Evolutionary conservation across 2,113 vertebrate genomes (phyloP).

Genomic region (Nesoenas mayeri): DNA sequence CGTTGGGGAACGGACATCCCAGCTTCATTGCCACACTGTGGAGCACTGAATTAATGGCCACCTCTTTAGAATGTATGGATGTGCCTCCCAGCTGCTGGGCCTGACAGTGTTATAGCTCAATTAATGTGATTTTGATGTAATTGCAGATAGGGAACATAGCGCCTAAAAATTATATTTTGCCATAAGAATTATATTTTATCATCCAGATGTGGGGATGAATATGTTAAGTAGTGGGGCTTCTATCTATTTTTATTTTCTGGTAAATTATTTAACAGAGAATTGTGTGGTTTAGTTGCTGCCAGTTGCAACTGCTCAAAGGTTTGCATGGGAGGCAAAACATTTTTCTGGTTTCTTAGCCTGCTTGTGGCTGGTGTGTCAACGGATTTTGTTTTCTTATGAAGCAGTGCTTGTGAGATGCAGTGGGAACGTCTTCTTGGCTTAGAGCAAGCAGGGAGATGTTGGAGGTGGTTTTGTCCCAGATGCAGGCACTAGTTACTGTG

Average conservation of each 20-base stretch:
- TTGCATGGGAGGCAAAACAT: not conserved
- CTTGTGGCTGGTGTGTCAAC: not conserved
- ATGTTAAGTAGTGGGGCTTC: slow-evolving; percentile 51
- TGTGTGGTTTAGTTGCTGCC: not conserved
- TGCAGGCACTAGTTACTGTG: not conserved
- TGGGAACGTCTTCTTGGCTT: not conserved
- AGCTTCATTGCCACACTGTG: slow-evolving; percentile 74
- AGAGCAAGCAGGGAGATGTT: not conserved
- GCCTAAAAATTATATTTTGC: slow-evolving; percentile 80
- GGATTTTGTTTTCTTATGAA: not conserved
- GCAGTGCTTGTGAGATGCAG: not conserved
- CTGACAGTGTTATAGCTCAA: slow-evolving; percentile 85
- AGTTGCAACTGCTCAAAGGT: not conserved
- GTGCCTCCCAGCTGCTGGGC: slow-evolving; percentile 79
- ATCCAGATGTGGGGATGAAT: slow-evolving; percentile 70
- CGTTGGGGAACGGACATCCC: slow-evolving; percentile 77
- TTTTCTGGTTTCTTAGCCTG: not conserved
- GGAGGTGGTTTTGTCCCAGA: not conserved
- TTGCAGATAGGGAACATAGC: slow-evolving; percentile 76
- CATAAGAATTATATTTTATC: slow-evolving; percentile 75
- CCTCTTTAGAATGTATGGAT: slow-evolving; percentile 82
- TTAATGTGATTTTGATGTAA: slow-evolving; percentile 87
- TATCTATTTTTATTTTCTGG: slow-evolving; percentile 63
- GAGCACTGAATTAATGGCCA: slow-evolving; percentile 80
- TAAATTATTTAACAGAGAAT: slow-evolving; percentile 27